Percentiles rank a stretch among this genome's conserved stretches.
Conservation (phyloP, 2,797 vertebrate genomes). For the Pitangus sulphuratus region DNA sequence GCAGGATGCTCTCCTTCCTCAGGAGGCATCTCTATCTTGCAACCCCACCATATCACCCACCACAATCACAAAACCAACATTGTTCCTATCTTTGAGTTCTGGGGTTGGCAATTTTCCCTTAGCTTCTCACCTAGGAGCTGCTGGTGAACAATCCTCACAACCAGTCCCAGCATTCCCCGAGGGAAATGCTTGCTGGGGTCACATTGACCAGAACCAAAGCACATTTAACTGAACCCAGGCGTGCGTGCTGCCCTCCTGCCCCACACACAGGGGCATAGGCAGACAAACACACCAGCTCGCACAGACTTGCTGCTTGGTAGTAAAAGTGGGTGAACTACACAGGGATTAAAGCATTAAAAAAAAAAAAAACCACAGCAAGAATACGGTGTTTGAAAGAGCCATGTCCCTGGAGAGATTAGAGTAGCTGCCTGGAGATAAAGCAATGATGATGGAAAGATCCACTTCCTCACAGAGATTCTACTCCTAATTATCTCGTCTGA, state of each 20-base stretch:
- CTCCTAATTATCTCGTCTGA: conserved; percentile 47
- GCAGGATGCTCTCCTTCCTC: background rate
- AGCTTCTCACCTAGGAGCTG: background rate
- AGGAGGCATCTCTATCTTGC: background rate
- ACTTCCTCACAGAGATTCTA: conserved; percentile 18
- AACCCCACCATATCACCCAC: background rate
- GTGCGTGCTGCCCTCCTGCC: fast-evolving
- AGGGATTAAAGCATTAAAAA: conserved; percentile 55
- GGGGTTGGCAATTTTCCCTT: background rate
- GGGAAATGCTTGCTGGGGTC: background rate
- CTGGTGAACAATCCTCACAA: background rate
- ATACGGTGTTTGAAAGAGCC: background rate
- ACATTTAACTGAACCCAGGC: background rate
- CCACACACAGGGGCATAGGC: background rate
- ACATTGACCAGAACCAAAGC: background rate
- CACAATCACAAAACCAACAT: background rate
- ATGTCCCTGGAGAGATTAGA: conserved; percentile 38
- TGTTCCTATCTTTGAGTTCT: background rate
- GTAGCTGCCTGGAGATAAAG: conserved; percentile 54
- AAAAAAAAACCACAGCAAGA: background rate
- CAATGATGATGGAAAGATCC: conserved; percentile 53
- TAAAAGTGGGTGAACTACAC: conserved; percentile 56
- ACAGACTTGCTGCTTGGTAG: background rate
- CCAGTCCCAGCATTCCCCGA: background rate
- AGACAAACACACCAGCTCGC: background rate